These are phyloP conservation scores for Sebastes reedi DNA, from an alignment of 2,797 vertebrate species.

Conservation along the genomic window DNA sequence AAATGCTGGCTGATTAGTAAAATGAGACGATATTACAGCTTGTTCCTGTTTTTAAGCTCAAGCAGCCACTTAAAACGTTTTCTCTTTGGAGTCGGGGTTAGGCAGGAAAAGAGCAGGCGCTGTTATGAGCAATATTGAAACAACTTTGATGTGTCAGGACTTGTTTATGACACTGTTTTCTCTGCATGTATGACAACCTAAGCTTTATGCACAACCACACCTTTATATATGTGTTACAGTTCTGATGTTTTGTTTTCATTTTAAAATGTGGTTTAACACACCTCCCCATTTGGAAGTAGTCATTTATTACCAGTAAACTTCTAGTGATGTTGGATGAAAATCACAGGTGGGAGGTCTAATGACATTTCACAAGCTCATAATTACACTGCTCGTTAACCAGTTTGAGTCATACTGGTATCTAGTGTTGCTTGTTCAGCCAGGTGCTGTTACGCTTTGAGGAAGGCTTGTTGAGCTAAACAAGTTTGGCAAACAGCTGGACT, in stretches of 20 bases:
- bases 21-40: constrained; percentile 50
- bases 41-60: constrained; percentile 10
- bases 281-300: not conserved
- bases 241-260: not conserved
- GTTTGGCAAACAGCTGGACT: constrained; percentile 41
- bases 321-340: not conserved
- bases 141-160: constrained; percentile 5
- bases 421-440: constrained; percentile 12
- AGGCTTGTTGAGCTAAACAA: constrained; percentile 14
- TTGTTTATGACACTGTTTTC: not conserved
- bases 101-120: not conserved
- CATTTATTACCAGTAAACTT: not conserved
- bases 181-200: not conserved
- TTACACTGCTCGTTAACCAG: constrained; percentile 10
- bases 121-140: constrained; percentile 1
- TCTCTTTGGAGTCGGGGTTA: not conserved
- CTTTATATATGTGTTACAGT: not conserved
- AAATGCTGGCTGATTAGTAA: constrained; percentile 60
- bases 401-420: constrained; percentile 14
- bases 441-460: constrained; percentile 13
- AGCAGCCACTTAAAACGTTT: not conserved
- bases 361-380: constrained; percentile 28
- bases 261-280: not conserved
- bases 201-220: not conserved
- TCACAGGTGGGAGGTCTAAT: not conserved